Evolutionary conservation across 2,113 vertebrate species (phyloP).

Genomic region (Laticauda laticaudata): DNA sequence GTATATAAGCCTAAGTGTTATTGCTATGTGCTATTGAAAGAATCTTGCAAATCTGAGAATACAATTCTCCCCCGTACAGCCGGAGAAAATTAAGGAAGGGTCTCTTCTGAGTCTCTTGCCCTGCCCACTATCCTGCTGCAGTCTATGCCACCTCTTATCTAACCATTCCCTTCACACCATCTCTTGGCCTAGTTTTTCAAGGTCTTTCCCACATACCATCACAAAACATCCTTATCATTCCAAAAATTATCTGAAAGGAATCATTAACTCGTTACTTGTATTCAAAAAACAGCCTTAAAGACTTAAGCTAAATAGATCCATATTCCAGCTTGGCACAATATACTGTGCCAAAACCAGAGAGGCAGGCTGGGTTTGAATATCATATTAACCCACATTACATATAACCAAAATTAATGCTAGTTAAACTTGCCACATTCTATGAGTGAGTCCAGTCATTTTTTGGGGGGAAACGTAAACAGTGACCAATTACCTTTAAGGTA

Average conservation of each 20-base stretch:
- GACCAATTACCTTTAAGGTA: neutral
- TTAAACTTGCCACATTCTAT: neutral
- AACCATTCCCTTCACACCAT: neutral
- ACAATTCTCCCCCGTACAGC: neutral
- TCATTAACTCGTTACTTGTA: neutral
- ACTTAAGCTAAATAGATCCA: neutral
- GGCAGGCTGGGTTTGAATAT: neutral
- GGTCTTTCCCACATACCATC: neutral
- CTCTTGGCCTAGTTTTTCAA: neutral
- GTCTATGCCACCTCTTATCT: neutral
- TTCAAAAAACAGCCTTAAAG: neutral
- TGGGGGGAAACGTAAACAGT: neutral
- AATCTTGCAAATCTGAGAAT: neutral
- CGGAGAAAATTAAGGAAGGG: neutral
- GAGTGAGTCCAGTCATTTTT: neutral
- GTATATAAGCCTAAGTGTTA: too few species aligned
- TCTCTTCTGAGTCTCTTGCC: neutral
- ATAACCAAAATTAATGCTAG: neutral
- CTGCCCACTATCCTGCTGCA: neutral
- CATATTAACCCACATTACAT: neutral
- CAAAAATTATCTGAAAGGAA: neutral
- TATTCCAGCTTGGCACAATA: neutral
- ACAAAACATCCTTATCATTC: neutral
- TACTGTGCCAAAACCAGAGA: neutral
- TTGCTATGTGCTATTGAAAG: too few species aligned